Percentiles rank a stretch among this genome's conserved stretches.
These are phyloP conservation scores for Onychostoma macrolepis DNA, from an alignment of 2,113 vertebrate species.

Conservation along the genomic window DNA sequence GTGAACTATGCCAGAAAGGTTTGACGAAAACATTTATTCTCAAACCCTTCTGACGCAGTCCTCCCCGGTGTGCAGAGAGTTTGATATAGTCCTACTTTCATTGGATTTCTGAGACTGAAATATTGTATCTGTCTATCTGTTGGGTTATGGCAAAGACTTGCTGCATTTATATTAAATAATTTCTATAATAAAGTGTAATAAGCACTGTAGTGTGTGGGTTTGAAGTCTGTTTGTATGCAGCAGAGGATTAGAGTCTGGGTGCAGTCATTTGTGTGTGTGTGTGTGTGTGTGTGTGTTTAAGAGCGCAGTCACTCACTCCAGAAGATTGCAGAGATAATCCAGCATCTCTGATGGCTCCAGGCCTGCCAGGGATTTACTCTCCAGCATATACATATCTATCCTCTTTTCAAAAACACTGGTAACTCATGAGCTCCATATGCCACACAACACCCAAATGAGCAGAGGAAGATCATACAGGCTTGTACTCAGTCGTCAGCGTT, in stretches of 20 bases:
- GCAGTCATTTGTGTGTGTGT: no score
- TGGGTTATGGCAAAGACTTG: not conserved
- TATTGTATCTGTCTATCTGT: not conserved
- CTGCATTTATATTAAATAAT: not conserved
- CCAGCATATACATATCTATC: conserved; percentile 18
- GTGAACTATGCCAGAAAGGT: not conserved
- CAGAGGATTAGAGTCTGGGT: not conserved
- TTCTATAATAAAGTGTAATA: not conserved
- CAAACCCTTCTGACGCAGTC: not conserved
- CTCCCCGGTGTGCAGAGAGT: no score
- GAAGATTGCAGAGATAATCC: conserved; percentile 52
- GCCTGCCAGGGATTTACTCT: conserved; percentile 53
- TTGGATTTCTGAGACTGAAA: not conserved
- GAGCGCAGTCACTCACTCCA: conserved; percentile 1
- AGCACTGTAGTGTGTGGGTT: not conserved
- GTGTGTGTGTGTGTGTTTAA: not conserved
- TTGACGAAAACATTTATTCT: no score
- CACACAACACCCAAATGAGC: not conserved
- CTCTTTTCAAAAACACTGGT: not conserved
- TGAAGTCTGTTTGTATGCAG: not conserved
- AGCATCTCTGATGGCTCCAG: conserved; percentile 44
- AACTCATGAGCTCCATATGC: not conserved
- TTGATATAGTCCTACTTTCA: not conserved
- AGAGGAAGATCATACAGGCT: not conserved
- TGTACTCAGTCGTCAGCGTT: not conserved